Evolutionary conservation across 1,140 invertebrate genomes (phyloP), one percentile per base, ranked within the genome.

Genomic region (Rhysida immarginata): DNA sequence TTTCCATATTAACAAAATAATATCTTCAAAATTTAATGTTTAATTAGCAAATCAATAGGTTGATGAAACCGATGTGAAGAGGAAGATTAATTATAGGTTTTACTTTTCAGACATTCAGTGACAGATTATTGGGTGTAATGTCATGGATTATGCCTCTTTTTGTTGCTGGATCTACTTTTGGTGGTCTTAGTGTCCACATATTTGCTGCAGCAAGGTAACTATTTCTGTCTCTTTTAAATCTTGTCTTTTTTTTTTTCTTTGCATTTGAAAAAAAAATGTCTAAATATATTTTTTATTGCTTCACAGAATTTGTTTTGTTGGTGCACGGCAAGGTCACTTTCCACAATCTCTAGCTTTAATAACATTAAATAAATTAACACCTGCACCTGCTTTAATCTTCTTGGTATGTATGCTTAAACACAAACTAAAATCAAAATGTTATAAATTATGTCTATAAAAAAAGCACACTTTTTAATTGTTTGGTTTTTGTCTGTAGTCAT

Each of bases 91-190:
- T 55, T 52, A 52, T 5, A 13, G 54, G 54, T n/a, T 52, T 46
- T 58, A 14, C 26, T 48, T 59, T 68, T 29, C 61, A 82, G 64
- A 88, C 86, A 2, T 91, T 92, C 67, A 87, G 85, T 0, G 79
- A 87, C 56, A 83, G 84, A 69, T 76, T 89, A 65, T 72, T 92
- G 1, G 84, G 85, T 1, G 68, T 71, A 0, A 75, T 87, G 67
- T 78, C 83, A 8, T 96, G 91, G 84, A 77, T 81, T 44, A 92
- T 94, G 81, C 86, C 88, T 11, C 67, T 91, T 18, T 90, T 87
- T 63, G 88, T 92, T 0, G 87, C 87, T 8, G 77, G 87, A 56
- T 90, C 86, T 1, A 88, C 87, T 1, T 88, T 91, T 69, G 87
- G 87, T 2, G 87, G 85, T 13, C 69, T 92, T 0, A 90, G 89